Evolutionary conservation across 1,140 invertebrate genomes (phyloP).

Genomic region (Bombus affinis): DNA sequence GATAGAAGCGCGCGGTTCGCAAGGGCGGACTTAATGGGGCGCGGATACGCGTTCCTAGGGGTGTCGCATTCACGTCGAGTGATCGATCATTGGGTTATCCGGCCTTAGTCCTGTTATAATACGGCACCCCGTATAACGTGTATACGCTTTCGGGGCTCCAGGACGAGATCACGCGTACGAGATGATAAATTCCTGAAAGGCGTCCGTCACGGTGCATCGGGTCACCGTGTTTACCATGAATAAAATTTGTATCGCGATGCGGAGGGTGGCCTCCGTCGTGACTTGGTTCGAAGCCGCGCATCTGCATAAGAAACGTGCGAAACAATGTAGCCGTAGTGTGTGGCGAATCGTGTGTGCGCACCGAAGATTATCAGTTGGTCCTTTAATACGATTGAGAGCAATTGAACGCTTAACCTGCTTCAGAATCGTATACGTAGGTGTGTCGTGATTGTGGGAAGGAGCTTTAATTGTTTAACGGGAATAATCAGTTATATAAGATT

Average conservation of each 20-base stretch:
- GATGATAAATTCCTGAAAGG: constrained; percentile 56
- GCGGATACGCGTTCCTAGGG: constrained; percentile 78
- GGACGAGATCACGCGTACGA: constrained; percentile 34
- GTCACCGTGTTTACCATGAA: constrained; percentile 45
- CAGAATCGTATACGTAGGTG: not conserved
- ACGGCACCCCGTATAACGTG: constrained; percentile 66
- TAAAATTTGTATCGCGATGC: constrained; percentile 46
- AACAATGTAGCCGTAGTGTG: not conserved
- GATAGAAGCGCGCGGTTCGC: constrained; percentile 71
- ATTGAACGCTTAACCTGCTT: constrained; percentile 5
- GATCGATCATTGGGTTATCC: constrained; percentile 80
- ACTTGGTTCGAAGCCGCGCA: not conserved
- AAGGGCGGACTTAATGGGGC: constrained; percentile 79
- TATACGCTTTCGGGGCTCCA: constrained; percentile 3
- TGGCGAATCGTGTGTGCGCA: not conserved
- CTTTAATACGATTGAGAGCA: not conserved
- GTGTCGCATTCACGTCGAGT: constrained; percentile 79
- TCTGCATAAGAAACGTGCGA: constrained; percentile 30
- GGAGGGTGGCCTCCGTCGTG: not conserved
- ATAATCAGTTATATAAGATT: not conserved
- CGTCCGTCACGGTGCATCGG: constrained; percentile 39
- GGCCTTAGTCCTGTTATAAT: constrained; percentile 77
- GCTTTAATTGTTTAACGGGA: not conserved
- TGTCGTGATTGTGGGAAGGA: not conserved
- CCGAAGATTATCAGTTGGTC: not conserved